Percentiles rank a stretch among this genome's conserved stretches.
phyloP scores from a whole-genome alignment of 1,140 invertebrate species.

The Cydia pomonella region DNA sequence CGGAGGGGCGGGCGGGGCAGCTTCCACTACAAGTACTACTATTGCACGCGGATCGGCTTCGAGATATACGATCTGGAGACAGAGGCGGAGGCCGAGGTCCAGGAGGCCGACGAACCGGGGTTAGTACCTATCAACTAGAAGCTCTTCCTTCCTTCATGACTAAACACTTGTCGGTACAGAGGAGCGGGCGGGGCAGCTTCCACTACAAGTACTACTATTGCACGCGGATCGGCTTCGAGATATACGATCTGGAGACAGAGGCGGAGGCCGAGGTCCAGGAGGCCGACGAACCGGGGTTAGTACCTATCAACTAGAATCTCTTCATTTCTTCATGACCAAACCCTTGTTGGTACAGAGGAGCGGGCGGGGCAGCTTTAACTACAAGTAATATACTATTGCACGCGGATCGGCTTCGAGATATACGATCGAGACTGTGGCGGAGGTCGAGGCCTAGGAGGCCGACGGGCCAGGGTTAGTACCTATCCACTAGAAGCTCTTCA shows the following conservation, averaged over 20 bases:
- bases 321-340: too few species aligned
- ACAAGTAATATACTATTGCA: conserved; percentile 67
- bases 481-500: too few species aligned
- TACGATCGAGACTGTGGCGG: conserved; percentile 59
- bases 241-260: conserved; percentile 65
- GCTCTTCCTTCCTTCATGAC: too few species aligned
- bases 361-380: conserved; percentile 55
- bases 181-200: conserved; percentile 56
- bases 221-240: conserved; percentile 61
- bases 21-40: conserved; percentile 66
- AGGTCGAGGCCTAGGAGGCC: conserved; percentile 37
- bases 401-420: conserved; percentile 64
- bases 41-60: conserved; percentile 61
- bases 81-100: conserved; percentile 39
- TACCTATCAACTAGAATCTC: neutral
- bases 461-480: conserved; percentile 18
- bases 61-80: conserved; percentile 71
- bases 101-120: conserved; percentile 34
- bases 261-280: conserved; percentile 38
- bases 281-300: conserved; percentile 31
- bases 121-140: neutral
- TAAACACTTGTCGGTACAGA: conserved; percentile 58
- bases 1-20: conserved; percentile 55
- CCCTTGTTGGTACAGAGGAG: conserved; percentile 59
- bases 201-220: conserved; percentile 68